Base-by-base conservation (phyloP, 2,888 invertebrate genomes). In the Ferdinandea cuprea region DNA sequence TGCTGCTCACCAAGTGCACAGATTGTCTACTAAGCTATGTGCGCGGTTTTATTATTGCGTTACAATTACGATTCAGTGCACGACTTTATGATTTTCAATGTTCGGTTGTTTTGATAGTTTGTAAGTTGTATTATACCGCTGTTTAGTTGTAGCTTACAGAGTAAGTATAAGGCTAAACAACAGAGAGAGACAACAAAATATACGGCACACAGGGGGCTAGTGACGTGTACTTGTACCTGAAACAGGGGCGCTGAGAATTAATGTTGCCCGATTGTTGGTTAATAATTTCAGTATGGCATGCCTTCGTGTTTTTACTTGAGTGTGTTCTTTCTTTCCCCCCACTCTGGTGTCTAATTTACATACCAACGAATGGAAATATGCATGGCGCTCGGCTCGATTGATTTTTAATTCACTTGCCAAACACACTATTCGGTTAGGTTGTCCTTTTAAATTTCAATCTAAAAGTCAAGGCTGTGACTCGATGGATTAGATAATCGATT, bases 41-140 rank as follows among this genome's bases (percentile, higher is more conserved):
- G 74, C 28, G 73, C 74, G 59, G 71, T 74, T 54, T 81, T 63
- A 71, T 71, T 69, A 81, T 81, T 81, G 76, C 81, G 81, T 81
- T 81, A 81, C 81, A 81, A 81, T 81, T 81, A 81, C 76, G 81
- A 81, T 81, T 81, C 81, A 81, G 81, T 81, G 81, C 81, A 81
- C 81, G 81, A 81, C 81, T 81, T 76, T 81, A 81, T 81, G 81
- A 81, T 81, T 76, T 81, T 81, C 66, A 76, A 71, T 71, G 65
- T 71, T 65, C 46, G 58, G 61, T 65, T 56, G 50, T 46, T 35
- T 44, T 35, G 32, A 46, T 46, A 25, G 52, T 2, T n/a, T n/a
- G n/a, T n/a, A n/a, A n/a, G n/a, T 50, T 13, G 9, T 50, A 19
- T 21, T 44, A 46, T 73, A 54, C 25, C 40, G 50, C 35, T 76